phyloP scores from a whole-genome alignment of 1,140 invertebrate species.

The Pseudomyrmex gracilis region DNA sequence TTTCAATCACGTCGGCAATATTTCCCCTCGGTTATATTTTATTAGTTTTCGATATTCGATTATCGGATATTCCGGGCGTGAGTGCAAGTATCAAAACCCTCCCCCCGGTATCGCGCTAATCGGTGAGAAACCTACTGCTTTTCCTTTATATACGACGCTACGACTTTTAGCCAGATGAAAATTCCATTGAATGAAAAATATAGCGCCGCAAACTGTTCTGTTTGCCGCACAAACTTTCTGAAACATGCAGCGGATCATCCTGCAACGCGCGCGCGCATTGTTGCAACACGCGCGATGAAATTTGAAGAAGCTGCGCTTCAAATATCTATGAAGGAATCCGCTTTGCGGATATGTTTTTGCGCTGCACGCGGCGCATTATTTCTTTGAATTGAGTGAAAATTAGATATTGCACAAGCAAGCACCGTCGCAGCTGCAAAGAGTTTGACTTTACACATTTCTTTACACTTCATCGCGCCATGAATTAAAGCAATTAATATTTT shows the following conservation, averaged over 20 bases:
- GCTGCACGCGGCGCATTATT: background rate
- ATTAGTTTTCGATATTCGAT: conserved; percentile 55
- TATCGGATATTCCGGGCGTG: conserved; percentile 36
- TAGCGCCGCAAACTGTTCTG: conserved; percentile 12
- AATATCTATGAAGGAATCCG: conserved; percentile 22
- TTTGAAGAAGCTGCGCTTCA: conserved; percentile 36
- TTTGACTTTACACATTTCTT: too few species aligned
- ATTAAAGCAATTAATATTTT: too few species aligned
- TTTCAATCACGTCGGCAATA: conserved; percentile 50
- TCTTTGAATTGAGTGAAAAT: background rate
- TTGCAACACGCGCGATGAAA: conserved; percentile 30
- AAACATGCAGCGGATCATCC: conserved; percentile 46
- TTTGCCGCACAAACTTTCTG: conserved; percentile 6
- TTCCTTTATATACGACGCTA: background rate
- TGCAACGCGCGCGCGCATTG: background rate
- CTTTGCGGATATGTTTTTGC: conserved; percentile 8
- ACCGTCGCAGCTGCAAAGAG: background rate
- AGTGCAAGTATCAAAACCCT: conserved; percentile 47
- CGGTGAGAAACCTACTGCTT: conserved; percentile 14
- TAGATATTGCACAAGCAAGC: background rate
- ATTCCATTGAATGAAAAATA: conserved; percentile 52
- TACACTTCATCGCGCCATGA: too few species aligned
- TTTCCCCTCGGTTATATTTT: conserved; percentile 33
- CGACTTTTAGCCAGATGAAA: conserved; percentile 30
- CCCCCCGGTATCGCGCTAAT: conserved; percentile 16